These are phyloP conservation scores for Phainopepla nitens DNA, from an alignment of 2,113 vertebrate genomes.

Conservation along the genomic window DNA sequence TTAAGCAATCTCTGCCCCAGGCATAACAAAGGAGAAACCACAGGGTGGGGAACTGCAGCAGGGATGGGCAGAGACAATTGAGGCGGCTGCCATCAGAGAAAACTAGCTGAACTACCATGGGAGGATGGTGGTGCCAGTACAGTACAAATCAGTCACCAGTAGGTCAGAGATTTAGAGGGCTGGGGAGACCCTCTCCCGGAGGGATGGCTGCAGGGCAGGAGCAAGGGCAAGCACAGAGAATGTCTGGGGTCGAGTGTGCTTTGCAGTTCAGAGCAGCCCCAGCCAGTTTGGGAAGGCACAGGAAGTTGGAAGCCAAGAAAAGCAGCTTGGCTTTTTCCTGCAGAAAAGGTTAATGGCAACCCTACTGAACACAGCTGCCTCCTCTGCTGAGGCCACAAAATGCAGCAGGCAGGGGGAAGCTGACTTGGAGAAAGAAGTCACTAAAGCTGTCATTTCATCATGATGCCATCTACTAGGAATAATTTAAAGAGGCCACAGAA, in stretches of 20 bases:
- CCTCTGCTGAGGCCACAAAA: not conserved
- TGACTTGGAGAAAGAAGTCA: not conserved
- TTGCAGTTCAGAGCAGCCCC: not conserved
- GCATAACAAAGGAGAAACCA: conserved; percentile 9
- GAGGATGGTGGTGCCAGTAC: not conserved
- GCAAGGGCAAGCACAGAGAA: not conserved
- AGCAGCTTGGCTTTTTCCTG: not conserved
- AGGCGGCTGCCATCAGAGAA: not conserved
- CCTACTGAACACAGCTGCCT: not conserved
- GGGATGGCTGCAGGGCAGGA: not conserved
- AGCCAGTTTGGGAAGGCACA: not conserved
- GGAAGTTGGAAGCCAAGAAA: not conserved
- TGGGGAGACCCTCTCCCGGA: rapidly evolving
- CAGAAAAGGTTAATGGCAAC: not conserved
- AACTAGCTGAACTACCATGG: not conserved
- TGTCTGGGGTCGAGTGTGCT: rapidly evolving
- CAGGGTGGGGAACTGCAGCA: not conserved
- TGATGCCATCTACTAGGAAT: not conserved
- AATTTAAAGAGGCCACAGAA: not conserved
- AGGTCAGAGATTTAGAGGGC: not conserved
- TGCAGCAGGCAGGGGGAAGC: not conserved
- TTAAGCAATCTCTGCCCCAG: conserved; percentile 37
- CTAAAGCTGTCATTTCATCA: not conserved
- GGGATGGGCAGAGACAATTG: not conserved
- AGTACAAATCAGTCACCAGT: not conserved